These are phyloP conservation scores for Drosophila pseudotakahashii DNA, from an alignment of 2,888 invertebrate species.

Conservation along the genomic window DNA sequence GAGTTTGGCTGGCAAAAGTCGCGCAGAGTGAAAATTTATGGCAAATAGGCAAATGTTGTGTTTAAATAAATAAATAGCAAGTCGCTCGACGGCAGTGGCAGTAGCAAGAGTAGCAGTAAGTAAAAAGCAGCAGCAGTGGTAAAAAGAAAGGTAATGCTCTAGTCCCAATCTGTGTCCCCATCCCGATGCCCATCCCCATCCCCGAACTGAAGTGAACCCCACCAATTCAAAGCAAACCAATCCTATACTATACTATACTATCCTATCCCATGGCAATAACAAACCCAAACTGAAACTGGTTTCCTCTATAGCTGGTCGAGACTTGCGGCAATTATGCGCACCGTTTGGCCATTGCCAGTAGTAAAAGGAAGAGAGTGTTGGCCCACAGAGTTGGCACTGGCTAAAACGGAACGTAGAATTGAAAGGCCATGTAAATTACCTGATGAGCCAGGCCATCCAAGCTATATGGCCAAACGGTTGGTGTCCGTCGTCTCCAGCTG, in stretches of 20 bases:
- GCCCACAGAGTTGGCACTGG: slow-evolving; percentile 41
- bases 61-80: slow-evolving; percentile 51
- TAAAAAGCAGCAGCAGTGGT: slow-evolving; percentile 2
- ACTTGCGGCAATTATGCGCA: slow-evolving; percentile 74
- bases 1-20: slow-evolving; percentile 16
- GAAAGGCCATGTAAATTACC: slow-evolving; percentile 77
- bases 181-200: slow-evolving; percentile 18
- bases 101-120: no score
- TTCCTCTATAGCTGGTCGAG: slow-evolving; percentile 57
- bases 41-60: slow-evolving; percentile 53
- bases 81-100: slow-evolving; percentile 1
- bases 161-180: slow-evolving; percentile 29
- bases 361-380: slow-evolving; percentile 79
- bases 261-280: slow-evolving; percentile 24
- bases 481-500: slow-evolving; percentile 69
- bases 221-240: slow-evolving; percentile 4
- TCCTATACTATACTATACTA: not conserved
- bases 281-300: slow-evolving; percentile 45
- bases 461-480: no score
- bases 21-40: slow-evolving; percentile 40
- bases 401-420: slow-evolving; percentile 62
- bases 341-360: slow-evolving; percentile 65
- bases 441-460: slow-evolving; percentile 59
- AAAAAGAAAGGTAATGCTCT: slow-evolving; percentile 61
- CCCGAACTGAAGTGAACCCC: not conserved